Evolutionary conservation across 2,888 invertebrate species (phyloP).

Genomic region (Iselma pallidipennis): DNA sequence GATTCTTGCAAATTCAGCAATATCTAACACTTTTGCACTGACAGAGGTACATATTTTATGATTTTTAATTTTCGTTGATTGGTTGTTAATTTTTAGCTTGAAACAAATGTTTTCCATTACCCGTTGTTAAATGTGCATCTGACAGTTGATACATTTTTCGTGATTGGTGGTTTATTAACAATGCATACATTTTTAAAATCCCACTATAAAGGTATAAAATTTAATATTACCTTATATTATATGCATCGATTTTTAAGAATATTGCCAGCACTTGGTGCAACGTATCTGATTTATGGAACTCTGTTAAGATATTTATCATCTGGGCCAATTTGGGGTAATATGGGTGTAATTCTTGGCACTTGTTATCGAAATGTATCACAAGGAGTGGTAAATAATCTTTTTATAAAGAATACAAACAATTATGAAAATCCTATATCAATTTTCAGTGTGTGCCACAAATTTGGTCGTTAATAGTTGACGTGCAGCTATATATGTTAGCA

Average conservation of each 20-base stretch:
- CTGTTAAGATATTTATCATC: constrained; percentile 10
- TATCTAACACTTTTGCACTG: constrained; percentile 10
- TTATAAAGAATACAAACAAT: too few species aligned
- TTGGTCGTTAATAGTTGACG: constrained; percentile 42
- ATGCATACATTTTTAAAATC: constrained; percentile 52
- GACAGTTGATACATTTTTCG: constrained; percentile 66
- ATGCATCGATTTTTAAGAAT: constrained; percentile 36
- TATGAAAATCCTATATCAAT: neutral
- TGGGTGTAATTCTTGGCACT: constrained; percentile 1
- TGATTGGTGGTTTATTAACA: constrained; percentile 63
- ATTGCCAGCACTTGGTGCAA: constrained; percentile 41
- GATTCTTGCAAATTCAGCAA: constrained; percentile 5
- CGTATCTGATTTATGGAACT: constrained; percentile 8
- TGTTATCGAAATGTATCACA: constrained; percentile 11
- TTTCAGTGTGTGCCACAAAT: constrained; percentile 39
- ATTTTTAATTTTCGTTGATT: neutral
- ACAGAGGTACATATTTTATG: neutral
- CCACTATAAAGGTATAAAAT: constrained; percentile 37
- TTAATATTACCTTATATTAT: constrained; percentile 44
- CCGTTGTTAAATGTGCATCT: constrained; percentile 54
- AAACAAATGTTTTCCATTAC: constrained; percentile 22
- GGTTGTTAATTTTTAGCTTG: constrained; percentile 47
- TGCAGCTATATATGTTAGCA: constrained; percentile 40
- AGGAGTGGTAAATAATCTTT: constrained; percentile 4
- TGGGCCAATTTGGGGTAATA: constrained; percentile 21